Evolutionary conservation across 2,113 vertebrate species (phyloP).

Genomic region (Crypturellus undulatus): DNA sequence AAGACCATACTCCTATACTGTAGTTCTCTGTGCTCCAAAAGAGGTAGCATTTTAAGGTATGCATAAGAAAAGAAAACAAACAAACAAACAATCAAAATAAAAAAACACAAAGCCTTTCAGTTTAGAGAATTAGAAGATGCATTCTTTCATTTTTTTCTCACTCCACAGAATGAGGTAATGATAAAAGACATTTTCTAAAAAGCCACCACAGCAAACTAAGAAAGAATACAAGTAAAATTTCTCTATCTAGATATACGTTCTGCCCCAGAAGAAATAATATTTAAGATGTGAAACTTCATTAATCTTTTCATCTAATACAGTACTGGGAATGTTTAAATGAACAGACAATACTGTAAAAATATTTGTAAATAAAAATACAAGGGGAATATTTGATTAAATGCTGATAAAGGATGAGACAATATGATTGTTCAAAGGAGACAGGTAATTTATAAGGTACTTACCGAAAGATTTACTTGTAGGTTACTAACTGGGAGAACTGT

Average conservation of each 20-base stretch:
- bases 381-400: neutral
- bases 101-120: no score
- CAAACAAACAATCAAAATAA: no score
- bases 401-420: neutral
- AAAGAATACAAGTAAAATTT: neutral
- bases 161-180: no score
- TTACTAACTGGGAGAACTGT: neutral
- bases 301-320: neutral
- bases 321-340: neutral
- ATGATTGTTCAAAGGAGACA: neutral
- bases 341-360: neutral
- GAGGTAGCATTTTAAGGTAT: neutral
- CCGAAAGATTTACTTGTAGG: neutral
- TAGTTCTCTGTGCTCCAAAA: neutral
- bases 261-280: neutral
- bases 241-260: neutral
- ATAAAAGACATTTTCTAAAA: neutral
- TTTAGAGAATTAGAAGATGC: no score
- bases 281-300: neutral
- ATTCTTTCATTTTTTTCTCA: no score
- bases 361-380: neutral
- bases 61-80: neutral
- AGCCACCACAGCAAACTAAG: neutral
- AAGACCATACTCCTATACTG: accelerated
- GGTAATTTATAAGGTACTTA: neutral